phyloP scores from a whole-genome alignment of 1,140 invertebrate genomes.

The Ostrea edulis region DNA sequence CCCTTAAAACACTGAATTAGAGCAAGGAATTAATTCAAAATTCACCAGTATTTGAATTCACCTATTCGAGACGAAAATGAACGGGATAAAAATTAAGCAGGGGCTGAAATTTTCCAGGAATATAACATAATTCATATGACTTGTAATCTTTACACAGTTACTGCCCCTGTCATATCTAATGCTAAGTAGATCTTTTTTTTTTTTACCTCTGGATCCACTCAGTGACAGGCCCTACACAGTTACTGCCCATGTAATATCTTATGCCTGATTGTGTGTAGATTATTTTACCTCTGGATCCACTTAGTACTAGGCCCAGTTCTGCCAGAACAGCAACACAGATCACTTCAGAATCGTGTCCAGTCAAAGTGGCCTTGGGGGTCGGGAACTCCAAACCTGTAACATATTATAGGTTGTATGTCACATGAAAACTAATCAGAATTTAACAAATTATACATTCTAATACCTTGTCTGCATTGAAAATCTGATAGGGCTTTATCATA shows the following conservation, averaged over 20 bases:
- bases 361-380: slow-evolving; percentile 96
- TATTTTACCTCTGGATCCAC: slow-evolving; percentile 83
- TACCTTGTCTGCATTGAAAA: not conserved
- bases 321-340: slow-evolving; percentile 97
- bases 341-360: slow-evolving; percentile 97
- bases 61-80: no score
- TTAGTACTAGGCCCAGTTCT: slow-evolving; percentile 98
- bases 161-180: no score
- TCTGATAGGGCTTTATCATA: not conserved
- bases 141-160: no score
- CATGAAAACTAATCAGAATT: not conserved
- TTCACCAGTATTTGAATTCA: no score
- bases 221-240: slow-evolving; percentile 97
- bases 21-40: no score
- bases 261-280: not conserved
- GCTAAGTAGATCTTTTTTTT: no score
- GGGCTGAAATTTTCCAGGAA: no score
- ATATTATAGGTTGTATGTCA: slow-evolving; percentile 33
- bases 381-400: slow-evolving; percentile 85
- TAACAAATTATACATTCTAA: not conserved
- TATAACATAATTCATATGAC: no score
- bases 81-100: no score
- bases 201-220: slow-evolving; percentile 86
- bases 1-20: no score
- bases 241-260: slow-evolving; percentile 77